These are phyloP conservation scores for Pterobdella sp. DNA, from an alignment of 2,888 invertebrate species.

Conservation along the genomic window DNA sequence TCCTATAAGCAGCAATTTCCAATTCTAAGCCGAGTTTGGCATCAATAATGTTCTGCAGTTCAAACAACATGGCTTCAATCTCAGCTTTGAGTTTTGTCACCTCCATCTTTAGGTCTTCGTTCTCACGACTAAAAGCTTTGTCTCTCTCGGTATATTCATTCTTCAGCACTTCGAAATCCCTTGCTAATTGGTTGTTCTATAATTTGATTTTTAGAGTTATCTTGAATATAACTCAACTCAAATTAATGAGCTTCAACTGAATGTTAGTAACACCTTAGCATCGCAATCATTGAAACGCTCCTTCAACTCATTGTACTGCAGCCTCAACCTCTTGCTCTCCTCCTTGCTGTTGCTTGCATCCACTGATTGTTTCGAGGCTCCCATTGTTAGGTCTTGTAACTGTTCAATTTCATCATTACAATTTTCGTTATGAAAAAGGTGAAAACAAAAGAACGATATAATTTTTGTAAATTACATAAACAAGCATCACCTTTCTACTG, in stretches of 20 bases:
- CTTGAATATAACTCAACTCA: too few species aligned
- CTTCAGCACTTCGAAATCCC: conserved; percentile 53
- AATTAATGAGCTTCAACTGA: background rate
- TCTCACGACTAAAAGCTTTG: conserved; percentile 52
- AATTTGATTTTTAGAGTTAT: too few species aligned
- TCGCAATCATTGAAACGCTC: conserved; percentile 53
- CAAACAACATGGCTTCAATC: conserved; percentile 50
- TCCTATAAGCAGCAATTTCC: conserved; percentile 57
- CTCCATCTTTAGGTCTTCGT: conserved; percentile 45
- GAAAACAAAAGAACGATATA: background rate
- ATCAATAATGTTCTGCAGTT: conserved; percentile 51
- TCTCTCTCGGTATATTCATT: conserved; percentile 53
- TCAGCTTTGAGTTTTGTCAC: conserved; percentile 46
- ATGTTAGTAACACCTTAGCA: conserved; percentile 47
- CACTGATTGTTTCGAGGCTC: conserved; percentile 52
- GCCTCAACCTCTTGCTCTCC: conserved; percentile 52
- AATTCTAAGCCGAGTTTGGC: conserved; percentile 56
- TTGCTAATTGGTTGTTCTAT: conserved; percentile 47
- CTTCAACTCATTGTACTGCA: conserved; percentile 51
- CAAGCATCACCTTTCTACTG: conserved; percentile 51
- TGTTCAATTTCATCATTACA: too few species aligned
- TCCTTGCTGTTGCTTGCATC: conserved; percentile 53
- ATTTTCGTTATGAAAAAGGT: background rate
- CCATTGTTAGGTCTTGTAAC: conserved; percentile 55
- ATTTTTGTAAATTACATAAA: background rate